These are phyloP conservation scores for Geophilus truncorum DNA, from an alignment of 2,888 invertebrate species.

Conservation along the genomic window DNA sequence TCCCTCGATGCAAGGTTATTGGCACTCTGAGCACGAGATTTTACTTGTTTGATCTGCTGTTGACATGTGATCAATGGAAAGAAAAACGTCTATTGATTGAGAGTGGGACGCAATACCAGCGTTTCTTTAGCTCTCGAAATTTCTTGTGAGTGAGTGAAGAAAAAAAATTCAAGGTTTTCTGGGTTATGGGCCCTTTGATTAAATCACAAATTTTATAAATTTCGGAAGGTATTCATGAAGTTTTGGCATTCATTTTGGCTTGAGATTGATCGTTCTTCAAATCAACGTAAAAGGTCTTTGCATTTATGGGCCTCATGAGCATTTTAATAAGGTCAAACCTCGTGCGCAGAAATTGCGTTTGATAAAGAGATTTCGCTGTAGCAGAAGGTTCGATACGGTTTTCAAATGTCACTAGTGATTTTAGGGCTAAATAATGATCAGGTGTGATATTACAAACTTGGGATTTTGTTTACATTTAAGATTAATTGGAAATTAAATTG, in stretches of 20 bases:
- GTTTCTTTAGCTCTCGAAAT: background rate
- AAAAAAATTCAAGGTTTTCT: background rate
- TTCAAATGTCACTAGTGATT: too few relatives aligned
- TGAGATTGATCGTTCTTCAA: background rate
- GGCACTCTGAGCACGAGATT: background rate
- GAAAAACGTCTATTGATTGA: background rate
- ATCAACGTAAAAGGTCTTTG: background rate
- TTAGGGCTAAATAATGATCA: too few relatives aligned
- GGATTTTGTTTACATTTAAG: too few relatives aligned
- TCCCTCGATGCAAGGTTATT: background rate
- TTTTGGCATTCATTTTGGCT: background rate
- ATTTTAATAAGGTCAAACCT: conserved; percentile 16
- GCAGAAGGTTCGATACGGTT: too few relatives aligned
- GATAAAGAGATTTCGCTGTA: background rate
- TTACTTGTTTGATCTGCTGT: background rate
- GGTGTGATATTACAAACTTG: too few relatives aligned
- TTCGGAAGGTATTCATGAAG: too few relatives aligned
- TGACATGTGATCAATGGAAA: background rate
- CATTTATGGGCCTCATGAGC: background rate
- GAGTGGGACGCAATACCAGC: background rate
- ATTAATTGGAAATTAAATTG: too few relatives aligned
- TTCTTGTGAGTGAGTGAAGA: background rate
- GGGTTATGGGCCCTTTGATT: background rate
- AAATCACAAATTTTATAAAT: too few relatives aligned
- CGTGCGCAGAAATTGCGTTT: background rate